phyloP scores from a whole-genome alignment of 2,888 invertebrate genomes.

The Malachius bipustulatus region DNA sequence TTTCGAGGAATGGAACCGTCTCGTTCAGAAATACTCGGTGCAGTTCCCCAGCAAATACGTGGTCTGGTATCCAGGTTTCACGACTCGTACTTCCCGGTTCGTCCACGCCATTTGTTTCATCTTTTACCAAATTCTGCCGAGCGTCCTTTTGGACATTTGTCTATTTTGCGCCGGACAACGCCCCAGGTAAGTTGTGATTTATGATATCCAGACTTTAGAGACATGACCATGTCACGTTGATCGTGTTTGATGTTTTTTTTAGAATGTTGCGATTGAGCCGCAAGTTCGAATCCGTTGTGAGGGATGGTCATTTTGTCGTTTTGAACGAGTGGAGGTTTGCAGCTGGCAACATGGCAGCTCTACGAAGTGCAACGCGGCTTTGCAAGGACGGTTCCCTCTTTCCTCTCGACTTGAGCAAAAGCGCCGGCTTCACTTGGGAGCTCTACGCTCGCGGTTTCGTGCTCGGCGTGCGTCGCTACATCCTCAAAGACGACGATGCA shows the following conservation, averaged over 20 bases:
- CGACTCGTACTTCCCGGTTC: constrained; percentile 57
- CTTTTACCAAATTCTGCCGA: constrained; percentile 73
- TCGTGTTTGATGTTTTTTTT: too few species aligned
- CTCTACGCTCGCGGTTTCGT: constrained; percentile 68
- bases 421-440: constrained; percentile 58
- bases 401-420: constrained; percentile 46
- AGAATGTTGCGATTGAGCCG: constrained; percentile 79
- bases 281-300: constrained; percentile 64
- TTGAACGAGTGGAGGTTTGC: constrained; percentile 75
- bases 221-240: too few species aligned
- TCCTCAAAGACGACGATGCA: constrained; percentile 63
- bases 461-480: constrained; percentile 69
- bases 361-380: constrained; percentile 42
- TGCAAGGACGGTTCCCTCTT: constrained; percentile 48
- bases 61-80: constrained; percentile 75
- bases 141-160: constrained; percentile 66
- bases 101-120: constrained; percentile 65
- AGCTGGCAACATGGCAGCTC: constrained; percentile 47
- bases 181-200: constrained; percentile 70
- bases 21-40: constrained; percentile 61
- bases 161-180: constrained; percentile 64
- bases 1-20: constrained; percentile 69
- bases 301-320: constrained; percentile 75
- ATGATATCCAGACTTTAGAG: too few species aligned
- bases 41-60: constrained; percentile 75